Evolutionary conservation across 2,888 invertebrate species (phyloP), one percentile per base, ranked within the genome.

Genomic region (Tubulanus polymorphus): DNA sequence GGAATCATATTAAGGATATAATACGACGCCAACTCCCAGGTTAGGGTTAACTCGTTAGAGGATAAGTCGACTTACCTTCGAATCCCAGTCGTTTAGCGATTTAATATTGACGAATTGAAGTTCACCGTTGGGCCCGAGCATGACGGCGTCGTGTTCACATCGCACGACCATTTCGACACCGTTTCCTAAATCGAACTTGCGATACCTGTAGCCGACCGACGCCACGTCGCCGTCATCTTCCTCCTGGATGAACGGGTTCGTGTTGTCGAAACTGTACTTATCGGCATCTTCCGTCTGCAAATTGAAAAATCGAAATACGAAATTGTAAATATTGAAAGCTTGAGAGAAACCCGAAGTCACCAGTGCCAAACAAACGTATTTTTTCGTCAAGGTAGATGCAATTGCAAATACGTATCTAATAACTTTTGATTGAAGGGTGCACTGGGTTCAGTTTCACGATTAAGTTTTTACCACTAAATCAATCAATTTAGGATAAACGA

Each of bases 11-110:
- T n/a, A n/a, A n/a, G n/a, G n/a, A n/a, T n/a, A n/a, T n/a, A n/a
- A n/a, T n/a, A n/a, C n/a, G n/a, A n/a, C n/a, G n/a, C n/a, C n/a
- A n/a, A n/a, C n/a, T n/a, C n/a, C n/a, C n/a, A n/a, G n/a, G n/a
- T n/a, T n/a, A n/a, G n/a, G n/a, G n/a, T n/a, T n/a, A n/a, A n/a
- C n/a, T n/a, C n/a, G n/a, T n/a, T n/a, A n/a, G n/a, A 41, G 6
- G 41, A 8, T 8, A 5, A 23, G 3, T 8, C 28, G 41, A 52
- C 64, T 68, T 74, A 84, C 84, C 74, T 93, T 91, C 0, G 95
- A 93, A 81, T 99, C 97, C 97, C 97, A 99, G 79, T 99, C 99
- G 81, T 99, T 99, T 23, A 99, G 84, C 0, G 99, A 95, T 81
- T 96, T 97, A 76, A 99, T 91, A 6, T 92, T 90, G 49, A 99